Conservation (phyloP, 1,140 invertebrate species). For the Propsilocerus akamusi region DNA sequence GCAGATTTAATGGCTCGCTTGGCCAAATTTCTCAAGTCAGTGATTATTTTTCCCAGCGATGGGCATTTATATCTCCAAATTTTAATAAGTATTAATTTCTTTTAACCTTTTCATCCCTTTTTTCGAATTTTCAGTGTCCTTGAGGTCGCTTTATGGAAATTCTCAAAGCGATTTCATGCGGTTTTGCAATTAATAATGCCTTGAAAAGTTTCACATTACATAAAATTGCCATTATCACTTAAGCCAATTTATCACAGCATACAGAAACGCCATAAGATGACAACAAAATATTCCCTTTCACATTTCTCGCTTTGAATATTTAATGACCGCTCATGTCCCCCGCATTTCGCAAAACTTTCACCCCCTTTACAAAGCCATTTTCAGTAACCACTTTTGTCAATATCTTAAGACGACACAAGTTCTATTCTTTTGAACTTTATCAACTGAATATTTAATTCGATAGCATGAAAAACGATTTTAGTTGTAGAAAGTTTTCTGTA, state of each 20-base stretch:
- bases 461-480: no score
- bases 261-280: neutral
- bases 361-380: no score
- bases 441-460: no score
- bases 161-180: neutral
- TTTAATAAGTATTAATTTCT: constrained; percentile 1
- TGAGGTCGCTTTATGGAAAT: neutral
- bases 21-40: neutral
- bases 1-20: constrained; percentile 1
- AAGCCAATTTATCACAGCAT: neutral
- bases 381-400: no score
- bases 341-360: no score
- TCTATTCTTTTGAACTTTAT: neutral
- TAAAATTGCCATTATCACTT: constrained; percentile 3
- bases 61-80: neutral
- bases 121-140: neutral
- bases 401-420: neutral
- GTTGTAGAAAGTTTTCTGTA: no score
- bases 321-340: neutral
- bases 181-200: neutral
- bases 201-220: neutral
- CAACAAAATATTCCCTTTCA: neutral
- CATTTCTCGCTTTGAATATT: neutral
- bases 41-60: neutral
- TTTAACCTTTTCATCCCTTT: neutral